These are phyloP conservation scores for Manis javanica DNA, from an alignment of 2,797 vertebrate genomes.

Conservation along the genomic window DNA sequence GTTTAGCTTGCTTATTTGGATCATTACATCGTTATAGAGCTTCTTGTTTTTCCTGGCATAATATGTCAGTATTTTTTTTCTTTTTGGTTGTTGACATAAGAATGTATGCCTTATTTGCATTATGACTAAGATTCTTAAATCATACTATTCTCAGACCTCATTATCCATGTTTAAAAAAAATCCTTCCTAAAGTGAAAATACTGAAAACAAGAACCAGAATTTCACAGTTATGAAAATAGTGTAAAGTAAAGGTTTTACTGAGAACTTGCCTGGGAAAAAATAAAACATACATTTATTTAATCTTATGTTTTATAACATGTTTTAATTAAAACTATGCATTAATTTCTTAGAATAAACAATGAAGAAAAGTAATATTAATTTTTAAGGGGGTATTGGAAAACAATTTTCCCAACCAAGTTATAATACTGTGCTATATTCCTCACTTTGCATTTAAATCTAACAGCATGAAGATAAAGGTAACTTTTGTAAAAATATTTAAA, in stretches of 20 bases:
- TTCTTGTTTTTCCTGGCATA: background rate
- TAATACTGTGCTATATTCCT: background rate
- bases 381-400: background rate
- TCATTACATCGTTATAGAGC: background rate
- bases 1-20: conserved; percentile 33
- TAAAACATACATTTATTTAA: background rate
- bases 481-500: conserved; percentile 9
- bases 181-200: background rate
- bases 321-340: background rate
- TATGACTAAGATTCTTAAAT: conserved; percentile 30
- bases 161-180: background rate
- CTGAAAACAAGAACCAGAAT: background rate
- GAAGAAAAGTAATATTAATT: background rate
- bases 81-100: background rate
- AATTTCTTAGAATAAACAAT: background rate
- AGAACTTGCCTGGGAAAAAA: background rate
- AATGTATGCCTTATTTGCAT: conserved; percentile 1
- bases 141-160: background rate
- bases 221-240: background rate
- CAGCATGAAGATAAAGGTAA: background rate
- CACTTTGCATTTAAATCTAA: conserved; percentile 24
- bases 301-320: background rate
- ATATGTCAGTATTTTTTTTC: background rate
- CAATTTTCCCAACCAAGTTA: background rate
- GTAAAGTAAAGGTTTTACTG: background rate